Conservation (phyloP, 64 coral and sea anemone species). For the Pocillopora verrucosa region DNA sequence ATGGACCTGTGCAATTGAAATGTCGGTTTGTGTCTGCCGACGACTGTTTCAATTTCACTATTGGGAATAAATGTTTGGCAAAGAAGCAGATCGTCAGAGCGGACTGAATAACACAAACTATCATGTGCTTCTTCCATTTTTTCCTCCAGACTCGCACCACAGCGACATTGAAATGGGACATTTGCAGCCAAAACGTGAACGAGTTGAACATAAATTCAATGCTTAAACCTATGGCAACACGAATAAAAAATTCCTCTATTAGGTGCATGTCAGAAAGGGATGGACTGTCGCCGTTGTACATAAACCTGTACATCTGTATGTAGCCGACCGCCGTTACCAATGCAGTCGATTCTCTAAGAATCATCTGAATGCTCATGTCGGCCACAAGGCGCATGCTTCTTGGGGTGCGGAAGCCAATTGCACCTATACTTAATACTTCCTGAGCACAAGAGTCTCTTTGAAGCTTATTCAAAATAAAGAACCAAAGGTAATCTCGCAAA, state of each 20-base stretch:
- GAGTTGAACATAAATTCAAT: conserved; percentile 62
- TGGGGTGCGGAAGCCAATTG: conserved; percentile 46
- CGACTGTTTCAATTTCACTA: conserved; percentile 36
- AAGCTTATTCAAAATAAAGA: conserved; percentile 52
- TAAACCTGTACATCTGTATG: conserved; percentile 59
- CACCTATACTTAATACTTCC: background rate
- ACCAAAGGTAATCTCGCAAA: conserved; percentile 79
- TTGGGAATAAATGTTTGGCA: conserved; percentile 44
- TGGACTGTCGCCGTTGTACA: conserved; percentile 30
- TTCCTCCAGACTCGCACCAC: conserved; percentile 60
- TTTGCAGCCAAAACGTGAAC: conserved; percentile 57
- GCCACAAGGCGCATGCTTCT: conserved; percentile 75
- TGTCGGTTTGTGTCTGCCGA: background rate
- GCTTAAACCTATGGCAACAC: conserved; percentile 14
- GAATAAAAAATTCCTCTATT: conserved; percentile 29
- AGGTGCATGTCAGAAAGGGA: conserved; percentile 5
- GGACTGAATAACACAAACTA: conserved; percentile 49
- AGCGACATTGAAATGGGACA: conserved; percentile 58
- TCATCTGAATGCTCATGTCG: conserved; percentile 85
- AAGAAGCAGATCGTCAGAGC: conserved; percentile 45
- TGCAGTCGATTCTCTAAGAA: conserved; percentile 64
- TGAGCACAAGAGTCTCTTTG: background rate
- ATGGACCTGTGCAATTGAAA: background rate
- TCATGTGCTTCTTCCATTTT: conserved; percentile 61
- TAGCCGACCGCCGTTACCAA: conserved; percentile 68